phyloP scores from a whole-genome alignment of 2,888 invertebrate species.

The Thelaira solivaga region DNA sequence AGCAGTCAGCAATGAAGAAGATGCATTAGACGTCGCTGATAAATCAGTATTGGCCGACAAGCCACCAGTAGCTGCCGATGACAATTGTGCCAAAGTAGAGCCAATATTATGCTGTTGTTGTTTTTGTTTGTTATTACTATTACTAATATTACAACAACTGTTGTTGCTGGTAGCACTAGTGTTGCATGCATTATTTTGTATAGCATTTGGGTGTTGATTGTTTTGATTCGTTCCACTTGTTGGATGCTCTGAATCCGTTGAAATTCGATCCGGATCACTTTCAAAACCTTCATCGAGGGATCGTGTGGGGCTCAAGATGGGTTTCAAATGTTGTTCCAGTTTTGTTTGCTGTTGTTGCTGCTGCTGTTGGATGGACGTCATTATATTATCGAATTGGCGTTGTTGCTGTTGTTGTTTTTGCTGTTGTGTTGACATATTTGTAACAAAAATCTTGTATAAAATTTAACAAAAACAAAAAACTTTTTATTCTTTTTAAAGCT shows the following conservation, averaged over 20 bases:
- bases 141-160: constrained; percentile 10
- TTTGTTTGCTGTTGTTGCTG: constrained; percentile 64
- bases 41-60: constrained; percentile 66
- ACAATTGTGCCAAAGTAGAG: constrained; percentile 74
- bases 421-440: constrained; percentile 56
- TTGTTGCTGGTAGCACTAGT: constrained; percentile 33
- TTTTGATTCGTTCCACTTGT: constrained; percentile 65
- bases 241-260: constrained; percentile 77
- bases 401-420: constrained; percentile 45
- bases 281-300: constrained; percentile 78
- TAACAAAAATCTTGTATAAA: constrained; percentile 22
- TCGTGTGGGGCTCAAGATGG: constrained; percentile 77
- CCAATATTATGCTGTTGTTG: constrained; percentile 67
- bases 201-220: constrained; percentile 41
- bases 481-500: constrained; percentile 35
- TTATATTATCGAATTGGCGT: constrained; percentile 51
- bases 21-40: constrained; percentile 61
- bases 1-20: constrained; percentile 52
- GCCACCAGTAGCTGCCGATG: constrained; percentile 75
- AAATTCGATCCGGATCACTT: constrained; percentile 78
- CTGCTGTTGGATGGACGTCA: constrained; percentile 58
- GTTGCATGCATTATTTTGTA: constrained; percentile 22
- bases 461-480: too few species aligned
- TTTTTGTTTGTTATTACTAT: constrained; percentile 34
- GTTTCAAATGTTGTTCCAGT: constrained; percentile 76